Evolutionary conservation across 2,113 vertebrate genomes (phyloP).

Genomic region (Melanotaenia duboulayi): DNA sequence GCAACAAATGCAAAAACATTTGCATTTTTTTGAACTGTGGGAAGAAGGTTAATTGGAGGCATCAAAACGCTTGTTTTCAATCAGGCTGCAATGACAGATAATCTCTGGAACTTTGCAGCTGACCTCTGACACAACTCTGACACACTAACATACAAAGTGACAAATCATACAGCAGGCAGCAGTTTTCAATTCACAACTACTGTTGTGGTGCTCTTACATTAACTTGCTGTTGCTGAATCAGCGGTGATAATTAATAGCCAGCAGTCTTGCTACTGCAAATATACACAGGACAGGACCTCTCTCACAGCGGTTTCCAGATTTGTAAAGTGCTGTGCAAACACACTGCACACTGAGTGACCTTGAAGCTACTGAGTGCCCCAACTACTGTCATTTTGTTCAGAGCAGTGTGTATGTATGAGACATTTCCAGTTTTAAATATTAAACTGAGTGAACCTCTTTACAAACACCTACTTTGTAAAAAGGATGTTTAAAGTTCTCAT

Average conservation of each 20-base stretch:
- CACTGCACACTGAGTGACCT: constrained; percentile 29
- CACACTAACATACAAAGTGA: not conserved
- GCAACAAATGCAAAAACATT: too few relatives aligned
- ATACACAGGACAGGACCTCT: constrained; percentile 8
- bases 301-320: constrained; percentile 39
- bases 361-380: constrained; percentile 29
- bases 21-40: too few relatives aligned
- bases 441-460: not conserved
- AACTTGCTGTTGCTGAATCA: constrained; percentile 45
- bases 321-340: constrained; percentile 53
- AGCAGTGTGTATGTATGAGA: not conserved
- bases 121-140: not conserved
- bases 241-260: constrained; percentile 54
- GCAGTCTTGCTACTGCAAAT: constrained; percentile 26
- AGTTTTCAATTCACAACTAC: not conserved
- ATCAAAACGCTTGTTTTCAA: too few relatives aligned
- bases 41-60: too few relatives aligned
- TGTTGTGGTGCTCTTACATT: constrained; percentile 24
- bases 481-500: too few relatives aligned
- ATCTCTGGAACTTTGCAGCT: not conserved
- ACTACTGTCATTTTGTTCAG: constrained; percentile 7
- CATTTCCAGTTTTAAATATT: too few relatives aligned
- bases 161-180: not conserved
- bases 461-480: not conserved
- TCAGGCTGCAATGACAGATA: too few relatives aligned